Evolutionary conservation across 2,797 vertebrate genomes (phyloP).

Genomic region (Protonibea diacanthus): DNA sequence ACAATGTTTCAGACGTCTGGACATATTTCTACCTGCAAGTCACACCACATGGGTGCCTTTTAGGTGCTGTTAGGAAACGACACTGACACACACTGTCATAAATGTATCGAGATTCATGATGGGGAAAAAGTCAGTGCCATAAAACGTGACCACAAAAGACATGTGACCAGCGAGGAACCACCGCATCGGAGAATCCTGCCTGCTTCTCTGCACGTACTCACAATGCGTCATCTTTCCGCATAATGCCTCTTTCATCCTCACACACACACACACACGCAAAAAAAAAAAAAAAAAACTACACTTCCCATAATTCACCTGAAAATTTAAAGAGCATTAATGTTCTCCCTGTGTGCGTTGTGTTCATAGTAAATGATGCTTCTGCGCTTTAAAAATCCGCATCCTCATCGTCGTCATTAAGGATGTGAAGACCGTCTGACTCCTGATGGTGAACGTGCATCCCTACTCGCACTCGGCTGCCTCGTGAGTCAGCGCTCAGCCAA

Average conservation of each 20-base stretch:
- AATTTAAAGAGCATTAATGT: rapidly evolving
- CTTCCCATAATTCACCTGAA: constrained; percentile 1
- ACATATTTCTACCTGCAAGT: neutral
- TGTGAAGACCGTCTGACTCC: constrained; percentile 20
- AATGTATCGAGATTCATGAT: neutral
- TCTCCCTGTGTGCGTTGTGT: neutral
- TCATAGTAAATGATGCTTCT: neutral
- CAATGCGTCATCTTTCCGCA: constrained; percentile 71
- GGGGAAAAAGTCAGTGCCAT: neutral
- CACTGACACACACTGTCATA: neutral
- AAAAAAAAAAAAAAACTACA: constrained; percentile 8
- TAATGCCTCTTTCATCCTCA: neutral
- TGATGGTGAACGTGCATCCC: constrained; percentile 74
- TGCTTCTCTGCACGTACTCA: constrained; percentile 83
- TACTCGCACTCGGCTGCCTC: constrained; percentile 57
- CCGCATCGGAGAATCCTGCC: constrained; percentile 62
- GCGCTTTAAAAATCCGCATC: constrained; percentile 26
- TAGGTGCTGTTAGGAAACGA: neutral
- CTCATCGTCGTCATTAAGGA: neutral
- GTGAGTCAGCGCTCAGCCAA: constrained; percentile 76
- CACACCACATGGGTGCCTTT: neutral
- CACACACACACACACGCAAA: too few relatives aligned
- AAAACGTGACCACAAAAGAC: constrained; percentile 59
- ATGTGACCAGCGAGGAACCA: constrained; percentile 61
- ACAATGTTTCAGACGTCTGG: neutral